These are phyloP conservation scores for Dendronephthya gigantea DNA, from an alignment of 64 coral and sea anemone species.

Conservation along the genomic window DNA sequence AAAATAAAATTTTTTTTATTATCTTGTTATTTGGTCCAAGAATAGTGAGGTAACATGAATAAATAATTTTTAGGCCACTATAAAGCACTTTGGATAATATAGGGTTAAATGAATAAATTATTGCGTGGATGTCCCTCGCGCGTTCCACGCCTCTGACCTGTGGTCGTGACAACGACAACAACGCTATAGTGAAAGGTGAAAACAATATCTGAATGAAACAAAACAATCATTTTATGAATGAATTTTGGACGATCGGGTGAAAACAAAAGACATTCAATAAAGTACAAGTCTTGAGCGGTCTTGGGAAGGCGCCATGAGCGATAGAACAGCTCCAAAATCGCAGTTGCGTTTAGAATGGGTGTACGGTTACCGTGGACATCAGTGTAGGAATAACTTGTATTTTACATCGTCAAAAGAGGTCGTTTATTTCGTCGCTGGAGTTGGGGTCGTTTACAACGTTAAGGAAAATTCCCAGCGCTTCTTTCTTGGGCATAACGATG, in stretches of 20 bases:
- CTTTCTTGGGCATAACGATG: constrained; percentile 92
- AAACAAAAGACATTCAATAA: not conserved
- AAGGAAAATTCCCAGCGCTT: constrained; percentile 76
- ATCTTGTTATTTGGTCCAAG: too few relatives aligned
- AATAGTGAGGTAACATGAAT: too few relatives aligned
- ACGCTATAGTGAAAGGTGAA: not conserved
- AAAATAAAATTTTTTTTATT: too few relatives aligned
- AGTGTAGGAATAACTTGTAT: constrained; percentile 94
- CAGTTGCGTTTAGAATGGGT: constrained; percentile 93
- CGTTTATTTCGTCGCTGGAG: constrained; percentile 98
- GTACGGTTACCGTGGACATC: constrained; percentile 93
- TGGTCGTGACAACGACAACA: not conserved
- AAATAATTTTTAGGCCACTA: too few relatives aligned
- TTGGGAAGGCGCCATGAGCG: constrained; percentile 40
- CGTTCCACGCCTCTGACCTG: not conserved
- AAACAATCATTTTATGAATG: not conserved
- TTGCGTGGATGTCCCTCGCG: not conserved
- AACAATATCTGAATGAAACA: not conserved
- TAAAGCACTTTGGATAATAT: too few relatives aligned
- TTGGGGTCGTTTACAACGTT: constrained; percentile 79
- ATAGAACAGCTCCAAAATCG: constrained; percentile 84
- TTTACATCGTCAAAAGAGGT: constrained; percentile 68
- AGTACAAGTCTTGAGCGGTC: not conserved
- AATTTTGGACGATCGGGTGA: not conserved
- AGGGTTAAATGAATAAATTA: not conserved